Evolutionary conservation across 2,113 vertebrate species (phyloP).

Genomic region (Eonycteris spelaea): DNA sequence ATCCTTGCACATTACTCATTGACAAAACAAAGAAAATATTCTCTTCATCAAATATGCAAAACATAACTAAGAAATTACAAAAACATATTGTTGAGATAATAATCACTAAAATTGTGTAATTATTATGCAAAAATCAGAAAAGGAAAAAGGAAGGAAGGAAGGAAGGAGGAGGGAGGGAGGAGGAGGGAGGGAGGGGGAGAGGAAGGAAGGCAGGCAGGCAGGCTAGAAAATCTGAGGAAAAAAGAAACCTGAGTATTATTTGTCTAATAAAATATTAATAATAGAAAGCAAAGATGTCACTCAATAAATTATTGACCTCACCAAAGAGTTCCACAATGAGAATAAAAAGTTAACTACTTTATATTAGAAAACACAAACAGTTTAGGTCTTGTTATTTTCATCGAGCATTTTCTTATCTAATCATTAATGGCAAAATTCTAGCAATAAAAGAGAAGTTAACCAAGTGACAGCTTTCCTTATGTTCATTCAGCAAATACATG

Average conservation of each 20-base stretch:
- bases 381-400: background rate
- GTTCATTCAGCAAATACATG: slow-evolving; percentile 1
- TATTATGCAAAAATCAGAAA: background rate
- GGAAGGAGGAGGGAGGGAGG: no score
- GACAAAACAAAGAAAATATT: background rate
- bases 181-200: background rate
- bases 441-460: background rate
- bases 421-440: background rate
- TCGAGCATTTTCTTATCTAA: slow-evolving; percentile 11
- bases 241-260: background rate
- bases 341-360: background rate
- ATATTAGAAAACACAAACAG: background rate
- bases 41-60: background rate
- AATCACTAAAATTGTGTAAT: slow-evolving; percentile 3
- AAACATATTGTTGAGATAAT: background rate
- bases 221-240: background rate
- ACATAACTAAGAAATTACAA: slow-evolving; percentile 1
- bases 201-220: accelerated
- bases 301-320: background rate
- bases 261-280: background rate
- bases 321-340: background rate
- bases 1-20: background rate
- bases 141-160: background rate
- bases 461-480: slow-evolving; percentile 44
- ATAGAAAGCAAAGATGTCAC: background rate